Evolutionary conservation across 2,797 vertebrate genomes (phyloP).

Genomic region (Macropodus opercularis): DNA sequence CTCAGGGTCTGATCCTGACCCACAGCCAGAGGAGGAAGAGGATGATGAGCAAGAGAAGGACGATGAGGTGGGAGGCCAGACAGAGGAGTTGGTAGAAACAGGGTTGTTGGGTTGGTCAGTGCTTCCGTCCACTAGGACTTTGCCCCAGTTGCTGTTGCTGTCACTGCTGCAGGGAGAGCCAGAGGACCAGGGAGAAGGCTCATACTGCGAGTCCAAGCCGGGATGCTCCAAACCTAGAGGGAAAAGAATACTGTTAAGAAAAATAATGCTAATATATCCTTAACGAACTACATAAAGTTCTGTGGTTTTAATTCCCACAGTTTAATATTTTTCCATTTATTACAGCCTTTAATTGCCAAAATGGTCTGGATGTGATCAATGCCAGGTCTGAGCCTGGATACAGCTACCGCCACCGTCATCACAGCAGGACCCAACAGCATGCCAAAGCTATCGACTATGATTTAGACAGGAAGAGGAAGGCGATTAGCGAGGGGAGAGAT

Average conservation of each 20-base stretch:
- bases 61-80: constrained; percentile 77
- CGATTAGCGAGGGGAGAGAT: constrained; percentile 29
- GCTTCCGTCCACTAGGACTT: constrained; percentile 89
- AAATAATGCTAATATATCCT: background rate
- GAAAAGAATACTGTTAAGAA: constrained; percentile 1
- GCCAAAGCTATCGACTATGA: constrained; percentile 60
- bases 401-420: constrained; percentile 78
- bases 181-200: constrained; percentile 92
- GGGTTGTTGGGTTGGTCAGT: constrained; percentile 73
- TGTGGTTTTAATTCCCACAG: constrained; percentile 10
- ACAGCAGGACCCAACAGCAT: constrained; percentile 67
- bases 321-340: constrained; percentile 17
- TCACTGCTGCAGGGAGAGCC: constrained; percentile 91
- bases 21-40: constrained; percentile 78
- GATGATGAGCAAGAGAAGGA: constrained; percentile 78
- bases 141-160: constrained; percentile 92
- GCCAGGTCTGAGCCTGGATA: constrained; percentile 58
- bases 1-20: constrained; percentile 90
- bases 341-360: constrained; percentile 36
- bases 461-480: constrained; percentile 43
- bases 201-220: constrained; percentile 94
- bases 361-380: constrained; percentile 48
- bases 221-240: constrained; percentile 90
- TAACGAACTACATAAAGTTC: background rate
- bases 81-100: constrained; percentile 71